phyloP scores from a whole-genome alignment of 2,797 vertebrate species.

The Perodicticus potto region DNA sequence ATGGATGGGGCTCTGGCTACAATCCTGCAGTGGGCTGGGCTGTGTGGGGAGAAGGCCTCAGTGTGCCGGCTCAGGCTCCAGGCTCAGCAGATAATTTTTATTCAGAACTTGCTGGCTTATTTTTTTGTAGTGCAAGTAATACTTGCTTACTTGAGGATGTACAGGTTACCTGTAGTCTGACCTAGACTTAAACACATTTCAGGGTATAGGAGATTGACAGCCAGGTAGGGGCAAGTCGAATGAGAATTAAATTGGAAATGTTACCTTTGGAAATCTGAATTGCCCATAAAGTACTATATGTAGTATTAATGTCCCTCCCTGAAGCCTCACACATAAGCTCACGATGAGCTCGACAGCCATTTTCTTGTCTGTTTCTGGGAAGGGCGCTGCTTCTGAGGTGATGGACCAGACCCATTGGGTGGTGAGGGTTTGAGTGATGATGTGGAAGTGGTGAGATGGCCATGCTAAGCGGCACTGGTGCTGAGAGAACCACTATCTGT shows the following conservation, averaged over 20 bases:
- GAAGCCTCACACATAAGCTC: accelerated
- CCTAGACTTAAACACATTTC: not conserved
- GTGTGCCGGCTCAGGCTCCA: accelerated
- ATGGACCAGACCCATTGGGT: not conserved
- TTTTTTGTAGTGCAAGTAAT: not conserved
- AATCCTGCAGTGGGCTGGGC: not conserved
- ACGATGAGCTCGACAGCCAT: not conserved
- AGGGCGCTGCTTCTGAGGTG: accelerated
- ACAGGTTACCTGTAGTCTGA: too few species aligned
- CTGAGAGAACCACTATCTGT: not conserved
- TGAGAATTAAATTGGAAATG: not conserved
- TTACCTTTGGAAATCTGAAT: not conserved
- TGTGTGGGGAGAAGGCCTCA: too few species aligned
- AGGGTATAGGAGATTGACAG: not conserved
- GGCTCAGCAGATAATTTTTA: not conserved
- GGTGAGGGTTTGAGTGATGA: not conserved
- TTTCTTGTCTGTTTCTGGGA: not conserved
- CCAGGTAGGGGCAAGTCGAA: too few species aligned
- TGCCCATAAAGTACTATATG: not conserved
- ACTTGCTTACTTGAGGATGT: not conserved
- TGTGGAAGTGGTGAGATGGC: not conserved
- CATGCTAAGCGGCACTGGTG: not conserved
- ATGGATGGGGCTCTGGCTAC: too few species aligned
- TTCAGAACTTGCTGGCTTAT: not conserved
- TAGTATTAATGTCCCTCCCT: not conserved